These are phyloP conservation scores for Drosophila antonietae DNA, from an alignment of 2,888 invertebrate genomes.

Conservation along the genomic window DNA sequence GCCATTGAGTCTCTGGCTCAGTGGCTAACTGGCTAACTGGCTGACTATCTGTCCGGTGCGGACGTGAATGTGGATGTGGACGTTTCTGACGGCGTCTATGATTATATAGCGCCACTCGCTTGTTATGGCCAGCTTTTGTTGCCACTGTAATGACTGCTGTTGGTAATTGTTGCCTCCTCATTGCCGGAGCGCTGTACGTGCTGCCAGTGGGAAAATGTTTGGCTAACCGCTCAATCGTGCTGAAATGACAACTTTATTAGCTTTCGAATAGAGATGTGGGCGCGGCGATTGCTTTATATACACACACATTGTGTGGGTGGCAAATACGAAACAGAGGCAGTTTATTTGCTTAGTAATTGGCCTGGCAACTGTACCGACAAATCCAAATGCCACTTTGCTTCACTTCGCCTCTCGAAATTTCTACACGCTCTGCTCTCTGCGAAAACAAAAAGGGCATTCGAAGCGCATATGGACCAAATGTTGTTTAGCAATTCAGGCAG, in stretches of 20 bases:
- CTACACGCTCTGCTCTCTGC: conserved; percentile 22
- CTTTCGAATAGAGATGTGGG: conserved; percentile 43
- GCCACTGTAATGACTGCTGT: conserved; percentile 75
- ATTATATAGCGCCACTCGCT: conserved; percentile 76
- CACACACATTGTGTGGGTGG: conserved; percentile 29
- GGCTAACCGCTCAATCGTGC: conserved; percentile 75
- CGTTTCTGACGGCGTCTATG: conserved; percentile 56
- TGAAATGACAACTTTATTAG: conserved; percentile 76
- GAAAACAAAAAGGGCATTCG: conserved; percentile 31
- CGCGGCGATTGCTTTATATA: conserved; percentile 25
- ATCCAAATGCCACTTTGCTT: not conserved
- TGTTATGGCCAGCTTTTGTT: conserved; percentile 75
- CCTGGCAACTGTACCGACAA: conserved; percentile 28
- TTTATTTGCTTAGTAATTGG: conserved; percentile 8
- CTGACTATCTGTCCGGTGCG: conserved; percentile 21
- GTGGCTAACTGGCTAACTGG: conserved; percentile 14
- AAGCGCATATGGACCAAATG: conserved; percentile 41
- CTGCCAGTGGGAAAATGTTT: conserved; percentile 63
- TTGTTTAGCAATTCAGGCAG: conserved; percentile 21
- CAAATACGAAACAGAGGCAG: not conserved
- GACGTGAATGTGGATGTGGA: conserved; percentile 11
- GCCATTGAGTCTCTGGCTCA: conserved; percentile 35
- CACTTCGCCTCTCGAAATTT: conserved; percentile 43
- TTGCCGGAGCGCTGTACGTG: conserved; percentile 54
- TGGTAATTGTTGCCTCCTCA: conserved; percentile 70